Conservation (phyloP, 2,888 invertebrate genomes). For the Chrysotoxum bicinctum region DNA sequence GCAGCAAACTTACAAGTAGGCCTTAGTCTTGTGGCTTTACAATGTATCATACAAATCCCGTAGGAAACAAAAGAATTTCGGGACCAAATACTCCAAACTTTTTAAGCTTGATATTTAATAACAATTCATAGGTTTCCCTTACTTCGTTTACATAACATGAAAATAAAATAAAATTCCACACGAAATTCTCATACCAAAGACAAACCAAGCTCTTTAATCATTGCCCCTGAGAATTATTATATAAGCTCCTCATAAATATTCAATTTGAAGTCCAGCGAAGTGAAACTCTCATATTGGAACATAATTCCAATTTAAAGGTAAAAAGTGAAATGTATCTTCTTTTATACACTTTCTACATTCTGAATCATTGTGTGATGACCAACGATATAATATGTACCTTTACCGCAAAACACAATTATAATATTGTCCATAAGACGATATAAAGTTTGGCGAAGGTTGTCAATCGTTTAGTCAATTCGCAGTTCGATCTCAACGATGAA, state of each 20-base stretch:
- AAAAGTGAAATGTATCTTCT: slow-evolving; percentile 55
- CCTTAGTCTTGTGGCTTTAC: too few species aligned
- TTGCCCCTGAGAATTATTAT: neutral
- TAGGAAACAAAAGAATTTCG: too few species aligned
- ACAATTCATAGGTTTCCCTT: neutral
- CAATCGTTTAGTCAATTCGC: slow-evolving; percentile 58
- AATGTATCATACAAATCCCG: too few species aligned
- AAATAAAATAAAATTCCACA: neutral
- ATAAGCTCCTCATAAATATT: slow-evolving; percentile 42
- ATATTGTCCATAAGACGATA: slow-evolving; percentile 6
- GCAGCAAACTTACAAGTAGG: too few species aligned
- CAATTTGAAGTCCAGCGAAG: slow-evolving; percentile 6
- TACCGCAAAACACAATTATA: neutral
- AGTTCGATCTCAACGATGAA: slow-evolving; percentile 45
- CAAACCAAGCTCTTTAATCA: slow-evolving; percentile 15
- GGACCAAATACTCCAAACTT: too few species aligned
- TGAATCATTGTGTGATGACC: slow-evolving; percentile 44
- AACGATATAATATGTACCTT: slow-evolving; percentile 14
- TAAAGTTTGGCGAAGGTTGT: slow-evolving; percentile 49
- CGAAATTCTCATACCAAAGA: neutral
- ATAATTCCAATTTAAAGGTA: slow-evolving; percentile 43
- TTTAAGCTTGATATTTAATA: neutral
- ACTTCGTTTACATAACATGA: neutral
- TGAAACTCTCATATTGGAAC: slow-evolving; percentile 38
- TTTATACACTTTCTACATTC: slow-evolving; percentile 57